Base-by-base conservation (phyloP, 2,797 vertebrate species). In the Melanogrammus aeglefinus region DNA sequence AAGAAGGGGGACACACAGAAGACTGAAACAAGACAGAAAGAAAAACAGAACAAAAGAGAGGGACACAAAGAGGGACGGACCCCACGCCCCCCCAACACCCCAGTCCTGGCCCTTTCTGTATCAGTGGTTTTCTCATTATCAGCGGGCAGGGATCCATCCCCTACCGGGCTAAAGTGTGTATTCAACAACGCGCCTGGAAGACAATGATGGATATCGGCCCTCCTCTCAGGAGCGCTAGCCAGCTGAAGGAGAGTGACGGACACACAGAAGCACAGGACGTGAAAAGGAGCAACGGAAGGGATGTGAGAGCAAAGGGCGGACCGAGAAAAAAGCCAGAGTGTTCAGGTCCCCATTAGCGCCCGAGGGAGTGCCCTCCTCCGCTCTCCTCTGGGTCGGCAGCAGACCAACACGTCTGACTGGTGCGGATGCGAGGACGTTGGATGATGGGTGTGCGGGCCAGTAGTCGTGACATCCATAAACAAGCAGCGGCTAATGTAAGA, bases 71-170 rank as follows among this genome's bases (percentile, higher is more conserved):
- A 75, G 51, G 63, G 80, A 76, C 78, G 73, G 84, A 36, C 14
- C 47, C 47, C 47, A 63, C 7, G 6, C 6, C 21, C n/a, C n/a
- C 57, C 57, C 6, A 18, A 18, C 47, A 57, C 47, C 47, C 16
- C 47, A 21, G 47, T n/a, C 57, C 72, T 79, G 71, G 78, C 81
- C 81, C 83, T 85, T 63, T n/a, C 86, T 83, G 77, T 84, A 74
- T 75, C 79, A 84, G 75, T 83, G 80, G 86, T 85, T 85, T 86
- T 86, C 83, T 89, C 83, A 89, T 90, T 84, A 86, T 38, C 77
- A 78, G 36, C 13, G 75, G 84, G 80, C 83, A 81, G 79, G 80
- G 78, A 80, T 84, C 75, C 73, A 80, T 83, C 75, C 72, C 78
- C 85, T 75, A 82, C 79, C 76, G 75, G 72, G 78, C 83, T 77